phyloP scores from a whole-genome alignment of 2,888 invertebrate genomes.

The Drosophila picticornis region DNA sequence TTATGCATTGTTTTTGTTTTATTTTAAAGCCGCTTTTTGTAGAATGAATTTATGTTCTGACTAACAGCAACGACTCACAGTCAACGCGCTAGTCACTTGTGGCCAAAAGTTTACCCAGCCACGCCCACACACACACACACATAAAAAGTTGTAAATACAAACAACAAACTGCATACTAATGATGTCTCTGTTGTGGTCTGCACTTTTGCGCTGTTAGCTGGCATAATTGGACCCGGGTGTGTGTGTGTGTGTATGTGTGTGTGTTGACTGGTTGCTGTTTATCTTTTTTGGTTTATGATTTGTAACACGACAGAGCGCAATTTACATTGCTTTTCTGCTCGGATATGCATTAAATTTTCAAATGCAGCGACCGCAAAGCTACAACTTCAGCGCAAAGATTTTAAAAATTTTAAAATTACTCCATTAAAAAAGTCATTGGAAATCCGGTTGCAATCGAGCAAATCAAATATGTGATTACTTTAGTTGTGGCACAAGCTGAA shows the following conservation, averaged over 20 bases:
- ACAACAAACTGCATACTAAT: slow-evolving; percentile 65
- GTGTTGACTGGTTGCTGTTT: slow-evolving; percentile 21
- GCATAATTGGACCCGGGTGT: slow-evolving; percentile 46
- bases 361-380: neutral
- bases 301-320: slow-evolving; percentile 13
- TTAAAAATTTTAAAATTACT: neutral
- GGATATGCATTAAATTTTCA: slow-evolving; percentile 23
- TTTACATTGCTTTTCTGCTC: neutral
- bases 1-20: neutral
- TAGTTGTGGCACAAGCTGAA: neutral
- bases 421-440: neutral
- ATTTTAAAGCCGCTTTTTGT: slow-evolving; percentile 4
- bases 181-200: slow-evolving; percentile 62
- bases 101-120: slow-evolving; percentile 39
- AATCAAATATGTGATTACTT: neutral
- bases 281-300: slow-evolving; percentile 43
- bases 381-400: neutral
- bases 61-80: slow-evolving; percentile 24
- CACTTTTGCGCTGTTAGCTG: slow-evolving; percentile 50
- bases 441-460: neutral
- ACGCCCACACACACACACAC: slow-evolving; percentile 11
- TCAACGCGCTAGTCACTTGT: slow-evolving; percentile 51
- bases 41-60: slow-evolving; percentile 10
- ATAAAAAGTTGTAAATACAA: slow-evolving; percentile 39
- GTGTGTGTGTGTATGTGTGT: slow-evolving; percentile 1